A percentile compares a stretch with the other conserved stretches of the same genome.
phyloP scores from a whole-genome alignment of 2,888 invertebrate species.

The Chymomyza procnemis region DNA sequence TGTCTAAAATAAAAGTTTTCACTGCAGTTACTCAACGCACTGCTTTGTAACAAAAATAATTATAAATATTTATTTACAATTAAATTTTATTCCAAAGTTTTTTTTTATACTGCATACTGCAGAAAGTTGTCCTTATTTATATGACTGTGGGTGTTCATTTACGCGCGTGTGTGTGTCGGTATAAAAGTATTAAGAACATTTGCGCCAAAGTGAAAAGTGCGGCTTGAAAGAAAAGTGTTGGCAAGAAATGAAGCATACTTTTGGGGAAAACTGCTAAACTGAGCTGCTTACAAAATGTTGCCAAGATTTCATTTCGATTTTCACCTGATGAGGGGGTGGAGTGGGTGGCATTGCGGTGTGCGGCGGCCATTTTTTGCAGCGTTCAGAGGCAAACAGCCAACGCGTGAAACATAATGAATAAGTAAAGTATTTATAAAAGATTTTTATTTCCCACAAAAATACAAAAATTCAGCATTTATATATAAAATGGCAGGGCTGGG shows the following conservation, averaged over 20 bases:
- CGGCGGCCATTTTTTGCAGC: neutral
- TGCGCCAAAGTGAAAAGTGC: neutral
- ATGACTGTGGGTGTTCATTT: too few relatives aligned
- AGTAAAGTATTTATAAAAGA: conserved; percentile 45
- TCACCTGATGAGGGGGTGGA: neutral
- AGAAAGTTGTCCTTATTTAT: too few relatives aligned
- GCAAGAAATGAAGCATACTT: conserved; percentile 49
- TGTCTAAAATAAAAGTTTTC: too few relatives aligned
- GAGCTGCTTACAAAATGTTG: conserved; percentile 8
- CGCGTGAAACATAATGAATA: conserved; percentile 63
- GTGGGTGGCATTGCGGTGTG: conserved; percentile 17
- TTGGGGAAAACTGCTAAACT: conserved; percentile 26
- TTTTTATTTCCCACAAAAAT: conserved; percentile 28
- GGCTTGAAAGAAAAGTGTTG: neutral
- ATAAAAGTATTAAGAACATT: neutral
- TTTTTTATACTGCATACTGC: too few relatives aligned
- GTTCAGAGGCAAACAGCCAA: conserved; percentile 44
- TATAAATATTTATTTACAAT: too few relatives aligned
- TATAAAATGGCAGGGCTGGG: too few relatives aligned
- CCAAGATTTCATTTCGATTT: conserved; percentile 36
- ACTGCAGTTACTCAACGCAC: too few relatives aligned
- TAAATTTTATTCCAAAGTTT: too few relatives aligned
- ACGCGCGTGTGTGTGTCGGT: conserved; percentile 1
- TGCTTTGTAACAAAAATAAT: too few relatives aligned
- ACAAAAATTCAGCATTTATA: neutral